Evolutionary conservation across 2,888 invertebrate species (phyloP), one percentile per base, ranked within the genome.

Genomic region (Drosophila recens): DNA sequence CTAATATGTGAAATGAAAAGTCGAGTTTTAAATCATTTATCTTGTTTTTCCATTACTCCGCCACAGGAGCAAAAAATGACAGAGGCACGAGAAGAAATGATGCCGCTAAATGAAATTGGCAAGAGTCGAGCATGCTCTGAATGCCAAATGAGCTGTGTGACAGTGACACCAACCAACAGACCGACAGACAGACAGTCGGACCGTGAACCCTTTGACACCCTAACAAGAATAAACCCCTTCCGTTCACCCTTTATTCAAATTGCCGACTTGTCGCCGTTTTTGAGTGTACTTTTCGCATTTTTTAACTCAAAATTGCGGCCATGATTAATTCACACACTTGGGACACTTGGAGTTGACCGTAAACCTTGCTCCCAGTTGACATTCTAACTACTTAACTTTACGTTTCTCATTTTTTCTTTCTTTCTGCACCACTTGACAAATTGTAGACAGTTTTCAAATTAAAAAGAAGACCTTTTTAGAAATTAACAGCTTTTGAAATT

Each of bases 1-100:
- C 90, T 87, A 86, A 88, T 88, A 80, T 89, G 74, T 78, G 70
- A 90, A 90, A 86, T 90, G 89, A 88, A 86, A 86, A 86, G 89
- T 87, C 68, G 80, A 87, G 87, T 89, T 88, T 81, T 61, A 87
- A 86, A 90, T 86, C 86, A 86, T 86, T 86, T 90, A 83, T 86
- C 86, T 86, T 90, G 81, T 85, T 85, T 89, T 86, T 64, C 81
- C 88, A 78, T 73, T 69, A 74, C 72, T 48, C 49, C 15, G 69
- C 62, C 10, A 34, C 23, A 11, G 17, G 23, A 27, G 13, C 34
- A 27, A 51, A 67, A 75, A 84, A 79, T 89, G 86, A 82, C 88
- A 74, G 70, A 68, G 90, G 73, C 78, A 80, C 78, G 63, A 73
- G 79, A 53, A 67, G 74, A 79, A 81, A 79, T 79, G 79, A 76